Base-by-base conservation (phyloP, 2,113 vertebrate species). In the Scytalopus superciliaris region DNA sequence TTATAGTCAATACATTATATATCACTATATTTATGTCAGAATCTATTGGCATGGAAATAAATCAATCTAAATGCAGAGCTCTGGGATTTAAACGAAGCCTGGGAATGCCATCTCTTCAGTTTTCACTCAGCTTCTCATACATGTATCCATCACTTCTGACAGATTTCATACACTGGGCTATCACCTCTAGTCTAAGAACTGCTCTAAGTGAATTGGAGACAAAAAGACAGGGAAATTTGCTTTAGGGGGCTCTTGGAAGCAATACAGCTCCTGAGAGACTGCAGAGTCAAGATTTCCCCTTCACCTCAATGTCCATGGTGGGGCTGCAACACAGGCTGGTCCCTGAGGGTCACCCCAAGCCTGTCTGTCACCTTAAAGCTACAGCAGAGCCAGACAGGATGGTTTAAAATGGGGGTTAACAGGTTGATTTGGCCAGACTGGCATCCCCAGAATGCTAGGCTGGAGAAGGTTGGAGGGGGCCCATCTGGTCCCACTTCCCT, bases 11-110 rank as follows among this genome's bases (percentile, higher is more conserved):
- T 94, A 82, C 74, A 82, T 94, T 84, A 84, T 60, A 79, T 30
- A 86, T 84, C 93, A 89, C 91, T 70, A 63, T 90, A 94, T 92
- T 96, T 94, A 78, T 96, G 95, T 91, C 97, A 96, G 89, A 90
- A 79, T 27, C 44, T 95, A 95, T 76, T 76, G 96, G 95, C 96
- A 95, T 94, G 91, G 89, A 91, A 94, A 97, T 96, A 96, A 93
- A 95, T 96, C 97, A 89, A 42, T 91, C 45, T 79, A 49, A 92
- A 91, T 14, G 93, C 49, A 67, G 16, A 91, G 93, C 74, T 57
- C 78, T 56, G 59, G 72, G 64, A 86, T 94, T 93, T 79, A 97
- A 96, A 78, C 42, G 90, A 95, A 90, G 62, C 81, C 87, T 88
- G 83, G 86, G 13, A 89, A 72, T 28, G 68, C 59, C 84, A 59